A percentile compares a stretch with the other conserved stretches of the same genome.
Evolutionary conservation across 2,888 invertebrate species (phyloP).

Genomic region (Allophyes oxyacanthae): DNA sequence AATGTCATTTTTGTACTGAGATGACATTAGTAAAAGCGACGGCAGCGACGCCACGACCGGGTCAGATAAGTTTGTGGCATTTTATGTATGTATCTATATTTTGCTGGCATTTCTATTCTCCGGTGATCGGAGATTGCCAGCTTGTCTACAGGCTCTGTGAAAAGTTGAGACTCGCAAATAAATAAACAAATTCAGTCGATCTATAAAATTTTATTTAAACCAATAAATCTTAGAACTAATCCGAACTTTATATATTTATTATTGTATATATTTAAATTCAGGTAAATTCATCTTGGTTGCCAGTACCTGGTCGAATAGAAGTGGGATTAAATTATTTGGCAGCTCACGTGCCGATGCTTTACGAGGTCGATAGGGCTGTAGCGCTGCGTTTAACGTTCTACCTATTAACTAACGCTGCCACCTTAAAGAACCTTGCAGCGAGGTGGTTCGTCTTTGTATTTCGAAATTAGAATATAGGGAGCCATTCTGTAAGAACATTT

Average conservation of each 20-base stretch:
- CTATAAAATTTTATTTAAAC: not conserved
- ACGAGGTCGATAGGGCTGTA: slow-evolving; percentile 55
- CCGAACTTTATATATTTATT: slow-evolving; percentile 19
- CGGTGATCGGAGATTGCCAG: no score
- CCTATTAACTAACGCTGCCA: slow-evolving; percentile 61
- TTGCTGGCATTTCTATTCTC: no score
- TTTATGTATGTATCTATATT: no score
- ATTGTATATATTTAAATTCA: slow-evolving; percentile 38
- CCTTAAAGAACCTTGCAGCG: slow-evolving; percentile 15
- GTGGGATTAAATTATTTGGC: slow-evolving; percentile 70
- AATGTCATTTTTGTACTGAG: no score
- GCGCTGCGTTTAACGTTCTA: slow-evolving; percentile 58
- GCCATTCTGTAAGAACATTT: no score
- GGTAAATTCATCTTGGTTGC: slow-evolving; percentile 31
- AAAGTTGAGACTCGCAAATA: slow-evolving; percentile 1
- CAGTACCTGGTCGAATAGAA: slow-evolving; percentile 49
- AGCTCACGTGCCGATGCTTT: slow-evolving; percentile 65
- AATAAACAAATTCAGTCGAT: slow-evolving; percentile 11
- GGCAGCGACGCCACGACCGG: no score
- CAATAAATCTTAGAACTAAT: slow-evolving; percentile 13
- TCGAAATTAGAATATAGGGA: slow-evolving; percentile 2
- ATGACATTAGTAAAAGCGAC: no score
- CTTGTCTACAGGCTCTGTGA: no score
- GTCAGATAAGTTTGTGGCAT: no score
- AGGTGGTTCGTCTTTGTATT: slow-evolving; percentile 20